Evolutionary conservation across 2,113 vertebrate species (phyloP).

Genomic region (Hippopotamus amphibius): DNA sequence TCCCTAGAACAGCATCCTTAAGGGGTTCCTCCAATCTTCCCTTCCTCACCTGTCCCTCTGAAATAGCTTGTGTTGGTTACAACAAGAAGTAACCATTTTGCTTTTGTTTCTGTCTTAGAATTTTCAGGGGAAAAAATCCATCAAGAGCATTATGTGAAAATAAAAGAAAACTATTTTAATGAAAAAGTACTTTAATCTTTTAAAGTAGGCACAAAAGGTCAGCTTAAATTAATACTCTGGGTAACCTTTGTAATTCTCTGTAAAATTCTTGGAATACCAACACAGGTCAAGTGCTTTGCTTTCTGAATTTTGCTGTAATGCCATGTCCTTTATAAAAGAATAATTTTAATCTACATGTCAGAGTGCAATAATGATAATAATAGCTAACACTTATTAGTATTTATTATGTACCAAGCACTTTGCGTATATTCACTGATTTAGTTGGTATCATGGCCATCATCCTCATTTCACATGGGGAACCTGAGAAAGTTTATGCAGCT

Average conservation of each 20-base stretch:
- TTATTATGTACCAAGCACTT: not conserved
- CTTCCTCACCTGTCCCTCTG: not conserved
- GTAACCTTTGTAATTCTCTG: conserved; percentile 37
- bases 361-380: not conserved
- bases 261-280: conserved; percentile 71
- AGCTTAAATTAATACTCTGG: not conserved
- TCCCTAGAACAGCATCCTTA: not conserved
- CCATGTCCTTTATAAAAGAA: conserved; percentile 53
- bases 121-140: not conserved
- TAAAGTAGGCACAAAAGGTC: conserved; percentile 51
- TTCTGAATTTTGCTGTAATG: not conserved
- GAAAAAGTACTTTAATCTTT: conserved; percentile 42
- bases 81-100: not conserved
- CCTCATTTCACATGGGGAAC: not conserved
- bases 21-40: accelerated
- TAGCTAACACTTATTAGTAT: not conserved
- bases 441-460: not conserved
- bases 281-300: not conserved
- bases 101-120: not conserved
- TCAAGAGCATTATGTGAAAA: conserved; percentile 10
- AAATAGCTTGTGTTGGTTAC: not conserved
- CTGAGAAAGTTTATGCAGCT: not conserved
- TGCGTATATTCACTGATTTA: not conserved
- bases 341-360: not conserved
- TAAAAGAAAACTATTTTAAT: conserved; percentile 60